Conservation (phyloP, 1,140 invertebrate genomes). For the Drosophila carrolli region DNA sequence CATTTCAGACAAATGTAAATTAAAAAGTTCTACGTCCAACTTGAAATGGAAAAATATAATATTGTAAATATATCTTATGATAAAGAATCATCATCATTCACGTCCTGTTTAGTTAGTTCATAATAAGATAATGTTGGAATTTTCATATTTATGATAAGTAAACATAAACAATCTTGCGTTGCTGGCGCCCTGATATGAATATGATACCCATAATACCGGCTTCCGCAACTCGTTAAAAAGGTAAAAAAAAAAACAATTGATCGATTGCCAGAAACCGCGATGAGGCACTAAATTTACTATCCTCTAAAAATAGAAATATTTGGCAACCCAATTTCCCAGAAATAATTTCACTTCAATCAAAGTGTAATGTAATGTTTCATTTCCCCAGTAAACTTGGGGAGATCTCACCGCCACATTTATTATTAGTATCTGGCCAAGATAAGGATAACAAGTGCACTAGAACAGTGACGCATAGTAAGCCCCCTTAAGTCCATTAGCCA, state of each 20-base stretch:
- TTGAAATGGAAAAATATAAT: too few relatives aligned
- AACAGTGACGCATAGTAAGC: conserved; percentile 49
- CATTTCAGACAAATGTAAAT: too few relatives aligned
- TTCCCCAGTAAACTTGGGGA: conserved; percentile 2
- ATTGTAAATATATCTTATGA: too few relatives aligned
- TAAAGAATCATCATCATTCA: background rate
- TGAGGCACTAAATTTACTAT: conserved; percentile 17
- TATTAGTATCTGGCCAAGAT: conserved; percentile 41
- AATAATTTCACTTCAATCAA: background rate
- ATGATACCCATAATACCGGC: conserved; percentile 1
- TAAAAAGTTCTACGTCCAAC: too few relatives aligned
- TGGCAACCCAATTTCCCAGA: conserved; percentile 50
- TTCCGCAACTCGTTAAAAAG: conserved; percentile 2
- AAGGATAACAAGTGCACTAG: conserved; percentile 47
- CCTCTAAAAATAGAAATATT: conserved; percentile 57
- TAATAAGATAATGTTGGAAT: conserved; percentile 14
- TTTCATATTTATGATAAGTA: conserved; percentile 21
- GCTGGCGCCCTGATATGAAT: conserved; percentile 31
- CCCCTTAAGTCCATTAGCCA: conserved; percentile 11
- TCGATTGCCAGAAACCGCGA: conserved; percentile 49
- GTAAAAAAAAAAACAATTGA: conserved; percentile 37
- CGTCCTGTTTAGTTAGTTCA: background rate
- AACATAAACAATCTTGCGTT: conserved; percentile 40
- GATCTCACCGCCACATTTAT: background rate
- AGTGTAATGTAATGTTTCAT: conserved; percentile 14